Conservation (phyloP, 2,888 invertebrate species). For the Harpalus rufipes region DNA sequence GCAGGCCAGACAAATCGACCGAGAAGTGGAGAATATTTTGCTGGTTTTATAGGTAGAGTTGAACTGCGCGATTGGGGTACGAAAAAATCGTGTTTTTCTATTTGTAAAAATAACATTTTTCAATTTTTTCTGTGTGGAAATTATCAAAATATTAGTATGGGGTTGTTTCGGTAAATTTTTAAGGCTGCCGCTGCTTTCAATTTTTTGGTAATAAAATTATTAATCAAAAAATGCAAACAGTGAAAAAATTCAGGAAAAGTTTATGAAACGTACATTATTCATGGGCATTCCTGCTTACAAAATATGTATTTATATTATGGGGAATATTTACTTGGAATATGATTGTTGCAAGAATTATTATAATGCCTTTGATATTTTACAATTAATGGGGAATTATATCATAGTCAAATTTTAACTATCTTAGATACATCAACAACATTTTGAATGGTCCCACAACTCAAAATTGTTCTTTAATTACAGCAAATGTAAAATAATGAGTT, state of each 20-base stretch:
- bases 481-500: no score
- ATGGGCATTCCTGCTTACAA: no score
- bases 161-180: constrained; percentile 62
- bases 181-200: constrained; percentile 26
- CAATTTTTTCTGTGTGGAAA: constrained; percentile 66
- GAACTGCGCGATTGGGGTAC: constrained; percentile 68
- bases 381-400: no score
- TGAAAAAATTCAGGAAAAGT: constrained; percentile 6
- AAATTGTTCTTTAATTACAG: no score
- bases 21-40: no score
- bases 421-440: no score
- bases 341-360: no score
- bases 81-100: constrained; percentile 71
- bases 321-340: no score
- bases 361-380: no score
- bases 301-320: no score
- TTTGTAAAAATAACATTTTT: constrained; percentile 72
- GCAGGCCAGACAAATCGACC: constrained; percentile 38
- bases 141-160: constrained; percentile 67
- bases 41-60: not conserved
- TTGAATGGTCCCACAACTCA: no score
- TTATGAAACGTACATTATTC: not conserved
- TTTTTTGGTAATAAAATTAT: constrained; percentile 53
- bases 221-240: constrained; percentile 61
- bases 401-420: no score